Evolutionary conservation across 1,140 invertebrate species (phyloP).

Genomic region (Drosophila sp.): DNA sequence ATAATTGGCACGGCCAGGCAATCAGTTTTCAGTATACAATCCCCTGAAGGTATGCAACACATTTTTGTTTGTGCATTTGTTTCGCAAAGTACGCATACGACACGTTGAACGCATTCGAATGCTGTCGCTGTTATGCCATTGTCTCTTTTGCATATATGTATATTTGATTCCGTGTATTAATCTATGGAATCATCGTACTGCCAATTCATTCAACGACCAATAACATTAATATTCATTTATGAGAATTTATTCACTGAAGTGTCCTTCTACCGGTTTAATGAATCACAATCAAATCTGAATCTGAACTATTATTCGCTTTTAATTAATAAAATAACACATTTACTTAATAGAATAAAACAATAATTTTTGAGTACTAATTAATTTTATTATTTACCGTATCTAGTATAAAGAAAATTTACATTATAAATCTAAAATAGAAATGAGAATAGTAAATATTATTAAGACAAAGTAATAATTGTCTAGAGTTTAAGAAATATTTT

Average conservation of each 20-base stretch:
- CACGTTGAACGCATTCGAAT: constrained; percentile 40
- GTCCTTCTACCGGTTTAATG: not conserved
- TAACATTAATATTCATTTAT: constrained; percentile 61
- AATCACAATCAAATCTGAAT: not conserved
- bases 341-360: too few species aligned
- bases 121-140: constrained; percentile 1
- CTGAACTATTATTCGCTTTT: not conserved
- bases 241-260: constrained; percentile 5
- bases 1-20: constrained; percentile 20
- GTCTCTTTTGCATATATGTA: constrained; percentile 12
- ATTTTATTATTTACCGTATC: too few species aligned
- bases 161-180: not conserved
- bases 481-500: too few species aligned
- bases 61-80: not conserved
- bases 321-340: too few species aligned
- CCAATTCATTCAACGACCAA: constrained; percentile 52
- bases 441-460: too few species aligned
- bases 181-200: constrained; percentile 32
- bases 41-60: constrained; percentile 6
- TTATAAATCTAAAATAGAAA: too few species aligned
- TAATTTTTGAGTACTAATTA: too few species aligned
- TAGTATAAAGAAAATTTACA: too few species aligned
- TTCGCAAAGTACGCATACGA: constrained; percentile 53
- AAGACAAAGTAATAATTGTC: too few species aligned
- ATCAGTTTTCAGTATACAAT: constrained; percentile 6